Percentiles rank a stretch among this genome's conserved stretches.
Conservation (phyloP, 1,140 invertebrate genomes). For the Zophobas morio region DNA sequence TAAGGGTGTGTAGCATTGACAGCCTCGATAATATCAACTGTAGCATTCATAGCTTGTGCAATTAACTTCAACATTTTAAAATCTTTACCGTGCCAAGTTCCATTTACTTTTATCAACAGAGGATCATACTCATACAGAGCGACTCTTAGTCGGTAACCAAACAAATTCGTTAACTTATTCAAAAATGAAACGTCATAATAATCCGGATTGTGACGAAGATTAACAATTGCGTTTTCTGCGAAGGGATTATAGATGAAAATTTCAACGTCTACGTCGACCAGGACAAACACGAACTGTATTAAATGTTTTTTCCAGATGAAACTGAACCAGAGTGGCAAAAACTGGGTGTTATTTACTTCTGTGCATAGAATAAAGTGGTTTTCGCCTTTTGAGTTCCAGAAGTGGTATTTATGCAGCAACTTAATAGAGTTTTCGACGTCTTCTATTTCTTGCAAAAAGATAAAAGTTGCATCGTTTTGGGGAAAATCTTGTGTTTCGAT, state of each 20-base stretch:
- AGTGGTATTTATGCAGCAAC: neutral
- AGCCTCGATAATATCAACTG: neutral
- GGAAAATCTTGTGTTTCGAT: neutral
- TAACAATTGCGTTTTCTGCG: neutral
- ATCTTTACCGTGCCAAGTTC: constrained; percentile 25
- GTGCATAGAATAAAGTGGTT: constrained; percentile 13
- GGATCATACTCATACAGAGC: neutral
- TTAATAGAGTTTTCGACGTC: neutral
- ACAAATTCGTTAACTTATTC: constrained; percentile 5
- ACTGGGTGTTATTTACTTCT: neutral
- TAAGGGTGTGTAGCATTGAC: neutral
- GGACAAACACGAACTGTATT: neutral
- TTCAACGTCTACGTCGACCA: neutral
- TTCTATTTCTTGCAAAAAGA: neutral
- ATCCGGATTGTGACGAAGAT: neutral
- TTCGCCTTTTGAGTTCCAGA: constrained; percentile 1
- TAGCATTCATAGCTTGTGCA: constrained; percentile 6
- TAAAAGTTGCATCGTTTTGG: neutral
- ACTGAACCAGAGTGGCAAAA: neutral
- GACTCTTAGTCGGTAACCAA: constrained; percentile 18
- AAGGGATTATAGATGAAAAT: neutral
- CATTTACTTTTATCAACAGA: neutral
- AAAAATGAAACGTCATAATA: neutral
- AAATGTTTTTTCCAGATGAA: neutral
- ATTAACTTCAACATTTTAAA: constrained; percentile 1